Conservation (phyloP, 2,113 vertebrate species). For the Promerops cafer region DNA sequence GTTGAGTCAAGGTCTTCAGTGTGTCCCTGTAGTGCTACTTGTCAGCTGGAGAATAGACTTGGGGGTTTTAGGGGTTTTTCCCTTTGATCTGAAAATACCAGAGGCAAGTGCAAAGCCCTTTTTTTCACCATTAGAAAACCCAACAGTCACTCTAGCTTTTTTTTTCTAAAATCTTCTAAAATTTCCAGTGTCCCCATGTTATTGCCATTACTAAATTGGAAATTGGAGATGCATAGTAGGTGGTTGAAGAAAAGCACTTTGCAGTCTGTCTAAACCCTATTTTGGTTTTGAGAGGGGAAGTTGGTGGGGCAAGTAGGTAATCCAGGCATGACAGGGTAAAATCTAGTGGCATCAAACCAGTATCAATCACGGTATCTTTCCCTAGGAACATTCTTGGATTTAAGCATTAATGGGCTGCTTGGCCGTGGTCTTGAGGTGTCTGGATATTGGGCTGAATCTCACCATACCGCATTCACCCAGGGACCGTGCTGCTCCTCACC, state of each 20-base stretch:
- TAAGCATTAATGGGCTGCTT: background rate
- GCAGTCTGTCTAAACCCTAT: background rate
- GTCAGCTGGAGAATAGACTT: background rate
- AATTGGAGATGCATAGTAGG: background rate
- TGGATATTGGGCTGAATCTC: background rate
- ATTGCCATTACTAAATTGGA: background rate
- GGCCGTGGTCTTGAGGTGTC: background rate
- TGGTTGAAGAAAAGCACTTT: background rate
- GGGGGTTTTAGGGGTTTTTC: background rate
- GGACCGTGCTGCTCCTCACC: background rate
- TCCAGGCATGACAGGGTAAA: background rate
- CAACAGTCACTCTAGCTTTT: background rate
- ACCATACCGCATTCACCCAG: rapidly evolving
- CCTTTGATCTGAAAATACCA: background rate
- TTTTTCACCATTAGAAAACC: background rate
- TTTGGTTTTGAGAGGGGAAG: background rate
- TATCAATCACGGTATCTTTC: background rate
- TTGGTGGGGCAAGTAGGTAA: background rate
- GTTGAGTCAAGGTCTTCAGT: background rate
- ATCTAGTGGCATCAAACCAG: background rate
- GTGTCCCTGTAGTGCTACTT: background rate
- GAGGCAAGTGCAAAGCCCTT: background rate
- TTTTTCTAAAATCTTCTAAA: background rate
- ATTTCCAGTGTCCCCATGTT: background rate
- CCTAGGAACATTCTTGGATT: background rate